Evolutionary conservation across 2,888 invertebrate species (phyloP).

Genomic region (Protodeltote pygarga): DNA sequence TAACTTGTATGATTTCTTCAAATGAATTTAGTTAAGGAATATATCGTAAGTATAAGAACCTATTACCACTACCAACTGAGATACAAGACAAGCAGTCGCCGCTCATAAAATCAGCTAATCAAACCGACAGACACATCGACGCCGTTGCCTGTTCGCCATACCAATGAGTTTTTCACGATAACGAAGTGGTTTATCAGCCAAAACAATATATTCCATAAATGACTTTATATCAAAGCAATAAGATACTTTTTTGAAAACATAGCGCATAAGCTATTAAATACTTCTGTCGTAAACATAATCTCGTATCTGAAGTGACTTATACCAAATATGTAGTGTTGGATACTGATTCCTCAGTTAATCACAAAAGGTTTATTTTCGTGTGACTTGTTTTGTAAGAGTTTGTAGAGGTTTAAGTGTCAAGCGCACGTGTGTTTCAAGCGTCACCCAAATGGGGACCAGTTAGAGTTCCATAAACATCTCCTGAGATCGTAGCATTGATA

Average conservation of each 20-base stretch:
- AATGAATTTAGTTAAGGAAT: slow-evolving; percentile 25
- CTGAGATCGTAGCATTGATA: slow-evolving; percentile 77
- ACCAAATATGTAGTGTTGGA: slow-evolving; percentile 33
- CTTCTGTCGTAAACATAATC: slow-evolving; percentile 60
- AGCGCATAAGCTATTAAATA: slow-evolving; percentile 61
- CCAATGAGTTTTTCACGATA: slow-evolving; percentile 59
- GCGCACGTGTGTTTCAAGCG: slow-evolving; percentile 82
- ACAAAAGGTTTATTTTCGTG: slow-evolving; percentile 48
- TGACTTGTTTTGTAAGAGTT: slow-evolving; percentile 42
- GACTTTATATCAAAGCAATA: slow-evolving; percentile 49
- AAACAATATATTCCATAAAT: slow-evolving; percentile 25
- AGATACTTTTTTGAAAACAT: slow-evolving; percentile 42
- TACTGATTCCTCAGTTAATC: slow-evolving; percentile 38
- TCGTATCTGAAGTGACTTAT: slow-evolving; percentile 63
- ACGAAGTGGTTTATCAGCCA: slow-evolving; percentile 59
- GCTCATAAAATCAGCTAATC: slow-evolving; percentile 80
- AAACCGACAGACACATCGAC: slow-evolving; percentile 83
- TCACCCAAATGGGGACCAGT: slow-evolving; percentile 81
- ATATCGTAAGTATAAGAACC: slow-evolving; percentile 32
- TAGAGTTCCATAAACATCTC: slow-evolving; percentile 69
- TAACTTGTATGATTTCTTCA: slow-evolving; percentile 14
- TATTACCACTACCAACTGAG: slow-evolving; percentile 19
- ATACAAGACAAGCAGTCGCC: slow-evolving; percentile 69
- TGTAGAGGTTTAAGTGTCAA: slow-evolving; percentile 67
- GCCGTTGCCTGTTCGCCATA: slow-evolving; percentile 78